Conservation (phyloP, 2,888 invertebrate genomes). For the Thecophora atra region DNA sequence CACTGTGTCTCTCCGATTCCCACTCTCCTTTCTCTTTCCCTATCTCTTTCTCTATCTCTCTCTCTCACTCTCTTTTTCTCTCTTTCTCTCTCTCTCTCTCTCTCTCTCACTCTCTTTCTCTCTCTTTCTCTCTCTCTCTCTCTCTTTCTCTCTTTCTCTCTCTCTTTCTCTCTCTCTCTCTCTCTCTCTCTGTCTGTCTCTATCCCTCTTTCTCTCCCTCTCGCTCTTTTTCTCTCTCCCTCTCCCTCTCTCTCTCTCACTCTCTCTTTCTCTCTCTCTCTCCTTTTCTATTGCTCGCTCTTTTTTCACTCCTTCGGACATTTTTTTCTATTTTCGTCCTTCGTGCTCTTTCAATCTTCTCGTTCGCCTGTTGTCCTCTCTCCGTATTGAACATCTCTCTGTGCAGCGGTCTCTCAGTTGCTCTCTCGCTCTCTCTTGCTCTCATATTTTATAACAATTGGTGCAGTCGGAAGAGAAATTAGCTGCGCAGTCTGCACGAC, state of each 20-base stretch:
- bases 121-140: not conserved
- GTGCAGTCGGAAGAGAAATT: not conserved
- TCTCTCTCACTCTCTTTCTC: slow-evolving; percentile 30
- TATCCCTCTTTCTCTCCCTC: slow-evolving; percentile 27
- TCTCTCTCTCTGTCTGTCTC: slow-evolving; percentile 19
- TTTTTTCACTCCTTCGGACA: no score
- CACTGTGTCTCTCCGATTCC: slow-evolving; percentile 41
- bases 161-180: no score
- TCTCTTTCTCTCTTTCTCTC: no score
- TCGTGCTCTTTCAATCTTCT: slow-evolving; percentile 30
- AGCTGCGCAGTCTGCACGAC: slow-evolving; percentile 17
- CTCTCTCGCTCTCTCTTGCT: slow-evolving; percentile 15
- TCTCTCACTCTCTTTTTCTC: slow-evolving; percentile 25
- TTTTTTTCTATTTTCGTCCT: slow-evolving; percentile 44
- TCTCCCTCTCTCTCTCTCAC: slow-evolving; percentile 4
- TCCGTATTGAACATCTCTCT: slow-evolving; percentile 24
- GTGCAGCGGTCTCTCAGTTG: slow-evolving; percentile 27
- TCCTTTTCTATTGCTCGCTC: no score
- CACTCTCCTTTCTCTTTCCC: slow-evolving; percentile 35
- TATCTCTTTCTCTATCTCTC: slow-evolving; percentile 16
- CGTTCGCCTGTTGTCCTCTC: slow-evolving; percentile 7
- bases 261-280: not conserved
- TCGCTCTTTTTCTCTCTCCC: slow-evolving; percentile 27
- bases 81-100: slow-evolving; percentile 30
- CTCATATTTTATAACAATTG: slow-evolving; percentile 8